These are phyloP conservation scores for Glaucomys volans DNA, from an alignment of 2,113 vertebrate species.

Conservation along the genomic window DNA sequence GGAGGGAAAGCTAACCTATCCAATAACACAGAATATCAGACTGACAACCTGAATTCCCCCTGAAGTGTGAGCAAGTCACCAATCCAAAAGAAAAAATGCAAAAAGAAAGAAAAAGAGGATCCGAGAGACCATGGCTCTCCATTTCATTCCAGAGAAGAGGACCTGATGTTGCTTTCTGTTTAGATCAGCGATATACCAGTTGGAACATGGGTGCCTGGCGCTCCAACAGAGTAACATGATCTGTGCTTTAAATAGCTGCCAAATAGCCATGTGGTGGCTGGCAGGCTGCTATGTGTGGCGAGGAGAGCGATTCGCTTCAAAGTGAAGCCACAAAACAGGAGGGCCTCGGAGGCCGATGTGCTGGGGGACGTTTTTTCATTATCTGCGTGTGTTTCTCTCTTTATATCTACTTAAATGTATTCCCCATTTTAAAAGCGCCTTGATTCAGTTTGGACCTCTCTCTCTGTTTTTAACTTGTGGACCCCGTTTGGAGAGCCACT, in stretches of 20 bases:
- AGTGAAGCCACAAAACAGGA: slow-evolving; percentile 81
- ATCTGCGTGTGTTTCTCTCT: slow-evolving; percentile 67
- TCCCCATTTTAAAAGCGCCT: slow-evolving; percentile 47
- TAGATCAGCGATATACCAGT: slow-evolving; percentile 82
- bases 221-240: slow-evolving; percentile 81
- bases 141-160: slow-evolving; percentile 84
- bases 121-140: slow-evolving; percentile 73
- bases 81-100: slow-evolving; percentile 79
- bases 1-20: slow-evolving; percentile 76
- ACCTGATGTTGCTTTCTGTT: slow-evolving; percentile 81
- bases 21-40: slow-evolving; percentile 80
- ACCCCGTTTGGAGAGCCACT: not conserved
- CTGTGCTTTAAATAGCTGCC: slow-evolving; percentile 86
- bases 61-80: slow-evolving; percentile 76
- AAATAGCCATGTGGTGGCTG: slow-evolving; percentile 84
- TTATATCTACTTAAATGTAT: slow-evolving; percentile 45
- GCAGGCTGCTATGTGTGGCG: slow-evolving; percentile 79
- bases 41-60: slow-evolving; percentile 82
- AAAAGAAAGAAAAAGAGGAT: slow-evolving; percentile 21
- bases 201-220: slow-evolving; percentile 81
- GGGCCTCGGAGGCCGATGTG: slow-evolving; percentile 73
- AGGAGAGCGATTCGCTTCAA: slow-evolving; percentile 83
- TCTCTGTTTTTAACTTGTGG: not conserved
- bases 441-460: slow-evolving; percentile 43
- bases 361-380: slow-evolving; percentile 73